Evolutionary conservation across 2,797 vertebrate species (phyloP), one percentile per base, ranked within the genome.

Genomic region (Argya squamiceps): DNA sequence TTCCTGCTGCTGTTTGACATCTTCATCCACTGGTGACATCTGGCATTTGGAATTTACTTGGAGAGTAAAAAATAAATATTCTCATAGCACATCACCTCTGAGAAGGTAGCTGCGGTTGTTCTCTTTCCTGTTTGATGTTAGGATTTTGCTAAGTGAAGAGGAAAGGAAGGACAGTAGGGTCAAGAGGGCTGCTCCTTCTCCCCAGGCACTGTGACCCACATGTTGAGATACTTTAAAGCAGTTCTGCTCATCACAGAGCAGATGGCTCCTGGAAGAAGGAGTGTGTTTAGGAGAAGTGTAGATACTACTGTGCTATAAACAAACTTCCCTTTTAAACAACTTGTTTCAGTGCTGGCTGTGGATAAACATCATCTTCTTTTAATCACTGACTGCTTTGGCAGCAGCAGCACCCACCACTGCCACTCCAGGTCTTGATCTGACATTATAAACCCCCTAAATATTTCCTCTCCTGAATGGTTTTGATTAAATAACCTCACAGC

Each of bases 291-390:
- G 21, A 62, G 12, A 79, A 88, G 21, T 39, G 23, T 47, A 63
- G 69, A 49, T 63, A 69, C 60, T 83, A 55, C 69, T 59, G 58
- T 73, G 32, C 43, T 91, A 36, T 91, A 81, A 89, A 89, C 50
- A 88, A 97, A 65, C 76, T 75, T 84, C 32, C 49, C 32, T 91
- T 88, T 81, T 49, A 67, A 95, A 56, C 27, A 63, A 43, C 39
- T 84, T 27, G 7, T 93, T 89, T 94, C 34, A 62, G 64, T 34
- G 53, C 29, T 78, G 76, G 39, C 50, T 84, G 39, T 70, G 63
- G 69, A 70, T 73, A 92, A 96, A 73, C 27, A 81, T 63, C 23
- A 81, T 80, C 69, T 83, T 95, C 46, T 89, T 94, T 88, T 59
- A 94, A 90, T 90, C 65, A 80, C 39, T 46, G 27, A 39, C 49